Conservation (phyloP, 2,113 vertebrate species). For the Equus przewalskii region DNA sequence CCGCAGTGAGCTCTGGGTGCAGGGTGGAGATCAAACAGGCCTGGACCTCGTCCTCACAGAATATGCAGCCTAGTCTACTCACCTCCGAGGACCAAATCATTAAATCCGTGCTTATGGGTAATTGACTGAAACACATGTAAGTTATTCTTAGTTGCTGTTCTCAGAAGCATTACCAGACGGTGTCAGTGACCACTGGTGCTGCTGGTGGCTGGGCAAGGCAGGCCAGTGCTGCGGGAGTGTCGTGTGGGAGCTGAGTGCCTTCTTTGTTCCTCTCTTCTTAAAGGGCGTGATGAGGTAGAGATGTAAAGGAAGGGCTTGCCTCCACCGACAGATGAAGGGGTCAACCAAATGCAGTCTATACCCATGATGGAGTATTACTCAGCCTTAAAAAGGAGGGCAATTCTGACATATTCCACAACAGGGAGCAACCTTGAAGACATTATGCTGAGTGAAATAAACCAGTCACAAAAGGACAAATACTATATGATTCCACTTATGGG, state of each 20-base stretch:
- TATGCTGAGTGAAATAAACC: not conserved
- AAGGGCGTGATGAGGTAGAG: not conserved
- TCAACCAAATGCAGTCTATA: not conserved
- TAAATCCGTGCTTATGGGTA: slow-evolving; percentile 38
- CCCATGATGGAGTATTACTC: not conserved
- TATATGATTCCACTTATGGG: not conserved
- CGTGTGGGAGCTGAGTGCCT: no score
- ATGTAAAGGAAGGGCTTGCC: not conserved
- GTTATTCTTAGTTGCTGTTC: not conserved
- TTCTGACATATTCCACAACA: not conserved
- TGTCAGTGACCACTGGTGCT: not conserved
- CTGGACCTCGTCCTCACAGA: not conserved
- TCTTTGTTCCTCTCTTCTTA: not conserved
- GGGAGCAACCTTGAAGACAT: not conserved
- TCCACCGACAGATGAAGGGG: not conserved
- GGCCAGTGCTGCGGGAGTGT: not conserved
- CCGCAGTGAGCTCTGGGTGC: not conserved
- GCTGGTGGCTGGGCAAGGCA: not conserved
- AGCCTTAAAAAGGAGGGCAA: not conserved
- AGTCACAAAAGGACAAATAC: not conserved
- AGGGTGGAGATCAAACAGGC: not conserved
- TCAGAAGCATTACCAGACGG: not conserved
- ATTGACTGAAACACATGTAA: not conserved
- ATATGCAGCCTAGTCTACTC: not conserved
- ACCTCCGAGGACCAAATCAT: not conserved